phyloP scores from a whole-genome alignment of 1,140 invertebrate genomes.

The Drosophila erecta region DNA sequence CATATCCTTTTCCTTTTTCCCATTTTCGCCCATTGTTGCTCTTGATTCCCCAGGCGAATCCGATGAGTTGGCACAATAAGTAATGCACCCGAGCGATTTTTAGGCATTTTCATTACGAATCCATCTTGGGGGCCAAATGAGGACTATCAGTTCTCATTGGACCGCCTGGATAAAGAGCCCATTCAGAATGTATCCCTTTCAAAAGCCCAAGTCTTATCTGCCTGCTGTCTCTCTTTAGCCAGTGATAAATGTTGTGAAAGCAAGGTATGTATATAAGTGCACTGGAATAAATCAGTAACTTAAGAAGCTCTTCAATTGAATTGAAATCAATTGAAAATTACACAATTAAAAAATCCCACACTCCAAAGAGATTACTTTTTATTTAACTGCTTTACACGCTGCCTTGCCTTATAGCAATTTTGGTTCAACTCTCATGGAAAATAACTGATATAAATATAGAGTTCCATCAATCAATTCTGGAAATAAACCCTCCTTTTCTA shows the following conservation, averaged over 20 bases:
- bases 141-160: slow-evolving; percentile 38
- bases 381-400: neutral
- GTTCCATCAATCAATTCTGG: slow-evolving; percentile 23
- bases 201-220: slow-evolving; percentile 12
- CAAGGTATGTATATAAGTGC: neutral
- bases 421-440: neutral
- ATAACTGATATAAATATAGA: slow-evolving; percentile 1
- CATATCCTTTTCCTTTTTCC: neutral
- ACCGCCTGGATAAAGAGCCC: slow-evolving; percentile 25
- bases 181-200: slow-evolving; percentile 16
- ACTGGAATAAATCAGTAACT: neutral
- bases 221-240: neutral
- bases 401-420: neutral
- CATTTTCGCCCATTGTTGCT: slow-evolving; percentile 4
- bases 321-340: no score
- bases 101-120: slow-evolving; percentile 55
- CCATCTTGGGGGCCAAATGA: slow-evolving; percentile 41
- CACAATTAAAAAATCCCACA: no score
- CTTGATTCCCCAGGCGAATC: slow-evolving; percentile 3
- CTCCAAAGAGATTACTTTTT: neutral
- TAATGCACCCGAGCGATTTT: slow-evolving; percentile 42
- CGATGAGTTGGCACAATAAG: slow-evolving; percentile 53
- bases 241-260: slow-evolving; percentile 28
- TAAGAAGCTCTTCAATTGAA: neutral
- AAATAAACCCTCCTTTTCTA: slow-evolving; percentile 2